Evolutionary conservation across 2,888 invertebrate species (phyloP).

Genomic region (Drosophila ezoana): DNA sequence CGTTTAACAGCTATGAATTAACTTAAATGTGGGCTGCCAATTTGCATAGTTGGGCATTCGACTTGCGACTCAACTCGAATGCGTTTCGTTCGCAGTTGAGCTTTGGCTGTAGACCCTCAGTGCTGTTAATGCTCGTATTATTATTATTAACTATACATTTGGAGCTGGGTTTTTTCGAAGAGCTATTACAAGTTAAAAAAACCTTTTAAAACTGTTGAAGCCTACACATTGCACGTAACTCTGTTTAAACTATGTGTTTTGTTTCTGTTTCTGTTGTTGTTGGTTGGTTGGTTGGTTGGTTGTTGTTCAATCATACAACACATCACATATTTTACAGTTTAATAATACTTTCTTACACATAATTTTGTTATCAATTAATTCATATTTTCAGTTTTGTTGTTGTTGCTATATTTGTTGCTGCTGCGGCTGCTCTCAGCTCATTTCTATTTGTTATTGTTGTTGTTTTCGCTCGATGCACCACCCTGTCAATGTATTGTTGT

Average conservation of each 20-base stretch:
- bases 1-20: constrained; percentile 50
- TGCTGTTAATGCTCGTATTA: constrained; percentile 46
- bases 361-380: constrained; percentile 68
- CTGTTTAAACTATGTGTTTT: constrained; percentile 26
- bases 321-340: constrained; percentile 82
- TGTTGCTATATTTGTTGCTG: constrained; percentile 30
- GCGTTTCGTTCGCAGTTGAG: constrained; percentile 21
- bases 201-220: constrained; percentile 35
- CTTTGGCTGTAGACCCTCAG: constrained; percentile 46
- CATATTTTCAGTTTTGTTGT: constrained; percentile 42
- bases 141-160: constrained; percentile 47
- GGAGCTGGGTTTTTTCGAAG: constrained; percentile 18
- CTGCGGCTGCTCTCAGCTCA: constrained; percentile 26
- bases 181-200: constrained; percentile 44
- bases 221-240: constrained; percentile 52
- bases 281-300: constrained; percentile 15
- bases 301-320: constrained; percentile 40
- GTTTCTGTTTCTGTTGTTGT: constrained; percentile 33
- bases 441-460: constrained; percentile 16
- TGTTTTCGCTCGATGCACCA: constrained; percentile 32
- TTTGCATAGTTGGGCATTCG: constrained; percentile 19
- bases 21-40: constrained; percentile 41
- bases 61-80: constrained; percentile 31
- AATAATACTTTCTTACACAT: constrained; percentile 82
- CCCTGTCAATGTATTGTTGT: constrained; percentile 28